Conservation (phyloP, 1,140 invertebrate genomes). For the Drosophila auraria region DNA sequence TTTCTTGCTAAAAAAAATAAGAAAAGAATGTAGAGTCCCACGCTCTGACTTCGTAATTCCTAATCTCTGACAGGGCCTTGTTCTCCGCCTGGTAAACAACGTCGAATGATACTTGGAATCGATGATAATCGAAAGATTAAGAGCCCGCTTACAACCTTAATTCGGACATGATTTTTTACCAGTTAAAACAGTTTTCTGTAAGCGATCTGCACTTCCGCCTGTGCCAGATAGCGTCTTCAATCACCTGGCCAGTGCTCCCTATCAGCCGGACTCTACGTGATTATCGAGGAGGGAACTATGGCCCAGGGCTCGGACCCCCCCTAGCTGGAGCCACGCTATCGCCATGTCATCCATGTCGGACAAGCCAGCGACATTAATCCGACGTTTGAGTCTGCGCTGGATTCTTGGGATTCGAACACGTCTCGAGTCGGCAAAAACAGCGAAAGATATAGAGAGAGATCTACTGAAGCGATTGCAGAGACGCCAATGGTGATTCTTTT, state of each 20-base stretch:
- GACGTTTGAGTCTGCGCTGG: background rate
- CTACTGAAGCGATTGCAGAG: no score
- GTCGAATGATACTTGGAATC: accelerated
- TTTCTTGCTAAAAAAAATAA: no score
- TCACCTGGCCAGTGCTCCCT: constrained; percentile 2
- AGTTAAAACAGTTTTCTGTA: background rate
- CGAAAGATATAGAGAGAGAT: background rate
- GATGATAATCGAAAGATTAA: background rate
- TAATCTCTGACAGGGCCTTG: background rate
- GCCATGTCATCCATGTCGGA: constrained; percentile 30
- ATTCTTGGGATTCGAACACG: constrained; percentile 31
- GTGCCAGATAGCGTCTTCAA: constrained; percentile 4
- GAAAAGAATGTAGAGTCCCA: no score
- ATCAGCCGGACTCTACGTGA: constrained; percentile 27
- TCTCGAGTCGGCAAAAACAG: background rate
- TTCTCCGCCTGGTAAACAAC: background rate
- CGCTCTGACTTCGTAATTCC: no score
- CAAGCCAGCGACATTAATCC: constrained; percentile 9
- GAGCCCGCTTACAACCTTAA: no score
- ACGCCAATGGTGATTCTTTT: background rate
- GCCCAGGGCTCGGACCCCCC: no score
- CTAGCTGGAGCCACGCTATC: constrained; percentile 7
- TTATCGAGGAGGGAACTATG: background rate
- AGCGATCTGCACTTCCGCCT: constrained; percentile 23
- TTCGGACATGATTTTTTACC: constrained; percentile 22